A percentile compares a stretch with the other conserved stretches of the same genome.
phyloP scores from a whole-genome alignment of 1,140 invertebrate genomes.

The Panagrolaimus sp. region DNA sequence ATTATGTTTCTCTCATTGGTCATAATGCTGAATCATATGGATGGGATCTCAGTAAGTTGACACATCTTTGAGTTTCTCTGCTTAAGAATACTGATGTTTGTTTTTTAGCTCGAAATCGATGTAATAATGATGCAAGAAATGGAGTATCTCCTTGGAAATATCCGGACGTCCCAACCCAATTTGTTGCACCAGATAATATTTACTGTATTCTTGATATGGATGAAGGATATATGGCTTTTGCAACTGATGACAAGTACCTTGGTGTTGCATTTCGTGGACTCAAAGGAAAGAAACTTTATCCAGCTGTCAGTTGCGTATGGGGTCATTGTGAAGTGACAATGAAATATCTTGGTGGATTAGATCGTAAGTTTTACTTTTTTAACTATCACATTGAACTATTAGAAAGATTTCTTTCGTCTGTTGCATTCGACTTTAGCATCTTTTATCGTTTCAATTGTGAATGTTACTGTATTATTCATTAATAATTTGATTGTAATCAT shows the following conservation, averaged over 20 bases:
- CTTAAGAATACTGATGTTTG: not conserved
- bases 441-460: too few species aligned
- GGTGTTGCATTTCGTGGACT: slow-evolving; percentile 92
- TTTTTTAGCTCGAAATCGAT: not conserved
- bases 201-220: slow-evolving; percentile 98
- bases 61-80: not conserved
- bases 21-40: slow-evolving; percentile 92
- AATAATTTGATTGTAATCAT: too few species aligned
- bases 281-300: slow-evolving; percentile 92
- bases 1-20: slow-evolving; percentile 69
- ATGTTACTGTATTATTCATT: too few species aligned
- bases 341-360: slow-evolving; percentile 93
- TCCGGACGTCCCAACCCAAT: not conserved
- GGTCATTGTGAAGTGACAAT: slow-evolving; percentile 99
- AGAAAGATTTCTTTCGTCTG: too few species aligned
- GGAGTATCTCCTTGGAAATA: not conserved
- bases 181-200: slow-evolving; percentile 60
- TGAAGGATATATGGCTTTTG: slow-evolving; percentile 93
- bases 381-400: too few species aligned
- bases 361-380: too few species aligned
- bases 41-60: slow-evolving; percentile 78
- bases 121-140: not conserved
- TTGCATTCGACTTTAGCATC: too few species aligned
- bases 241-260: slow-evolving; percentile 93
- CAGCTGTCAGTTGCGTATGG: slow-evolving; percentile 97